Conservation (phyloP, 2,888 invertebrate species). For the Drosophila greeni region DNA sequence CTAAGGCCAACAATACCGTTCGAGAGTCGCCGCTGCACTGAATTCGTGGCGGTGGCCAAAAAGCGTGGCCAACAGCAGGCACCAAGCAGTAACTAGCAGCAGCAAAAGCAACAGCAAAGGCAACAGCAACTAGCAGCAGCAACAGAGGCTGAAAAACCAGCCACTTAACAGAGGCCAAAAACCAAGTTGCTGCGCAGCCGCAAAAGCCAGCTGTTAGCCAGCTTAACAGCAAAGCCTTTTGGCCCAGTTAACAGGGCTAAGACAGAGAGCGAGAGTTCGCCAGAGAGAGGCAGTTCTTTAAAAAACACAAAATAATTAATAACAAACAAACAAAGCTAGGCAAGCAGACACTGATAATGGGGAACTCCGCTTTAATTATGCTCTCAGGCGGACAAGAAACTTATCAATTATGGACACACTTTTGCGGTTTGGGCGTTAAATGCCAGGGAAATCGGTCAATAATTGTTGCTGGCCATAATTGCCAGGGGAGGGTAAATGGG, state of each 20-base stretch:
- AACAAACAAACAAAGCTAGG: conserved; percentile 2
- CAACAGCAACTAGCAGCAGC: too few species aligned
- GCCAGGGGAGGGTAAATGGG: background rate
- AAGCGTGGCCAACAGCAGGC: conserved; percentile 52
- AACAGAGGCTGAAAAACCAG: conserved; percentile 26
- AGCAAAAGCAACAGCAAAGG: too few species aligned
- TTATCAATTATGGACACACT: conserved; percentile 35
- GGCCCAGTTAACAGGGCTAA: conserved; percentile 16
- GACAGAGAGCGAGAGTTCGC: background rate
- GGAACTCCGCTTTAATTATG: conserved; percentile 20
- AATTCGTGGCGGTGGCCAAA: conserved; percentile 72
- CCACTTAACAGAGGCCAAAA: conserved; percentile 32
- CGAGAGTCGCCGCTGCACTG: conserved; percentile 79
- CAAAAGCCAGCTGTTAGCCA: conserved; percentile 44
- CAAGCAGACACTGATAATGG: conserved; percentile 14
- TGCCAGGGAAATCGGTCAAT: conserved; percentile 29
- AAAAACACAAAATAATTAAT: conserved; percentile 14
- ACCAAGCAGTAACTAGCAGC: too few species aligned
- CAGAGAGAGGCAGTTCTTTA: conserved; percentile 7
- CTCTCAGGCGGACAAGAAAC: conserved; percentile 23
- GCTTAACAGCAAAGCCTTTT: conserved; percentile 40
- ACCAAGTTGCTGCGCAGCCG: conserved; percentile 59
- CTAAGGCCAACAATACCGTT: conserved; percentile 77
- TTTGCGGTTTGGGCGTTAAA: conserved; percentile 33
- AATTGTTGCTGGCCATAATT: conserved; percentile 18